Evolutionary conservation across 2,113 vertebrate genomes (phyloP).

Genomic region (Sinocyclocheilus grahami): DNA sequence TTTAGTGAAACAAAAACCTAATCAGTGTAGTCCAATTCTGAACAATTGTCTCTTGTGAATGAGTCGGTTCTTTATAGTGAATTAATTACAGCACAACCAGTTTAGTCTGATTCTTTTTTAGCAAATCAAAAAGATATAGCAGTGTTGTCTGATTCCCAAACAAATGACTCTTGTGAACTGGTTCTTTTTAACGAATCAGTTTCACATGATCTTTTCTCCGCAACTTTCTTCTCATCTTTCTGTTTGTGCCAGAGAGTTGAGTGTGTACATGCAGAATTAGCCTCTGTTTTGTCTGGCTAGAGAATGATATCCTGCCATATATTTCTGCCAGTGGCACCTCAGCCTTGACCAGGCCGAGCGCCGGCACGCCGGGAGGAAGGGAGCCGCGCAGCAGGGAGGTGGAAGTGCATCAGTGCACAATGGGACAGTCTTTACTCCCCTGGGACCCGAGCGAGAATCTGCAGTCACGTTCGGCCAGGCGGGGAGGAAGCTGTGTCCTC

Average conservation of each 20-base stretch:
- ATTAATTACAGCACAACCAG: no score
- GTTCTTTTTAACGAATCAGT: neutral
- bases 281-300: constrained; percentile 81
- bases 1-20: no score
- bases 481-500: constrained; percentile 48
- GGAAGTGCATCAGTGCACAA: constrained; percentile 74
- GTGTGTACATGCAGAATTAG: constrained; percentile 19
- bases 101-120: no score
- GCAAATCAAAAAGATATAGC: no score
- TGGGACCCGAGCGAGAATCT: constrained; percentile 63
- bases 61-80: no score
- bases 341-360: constrained; percentile 83
- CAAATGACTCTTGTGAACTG: neutral
- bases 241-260: constrained; percentile 17
- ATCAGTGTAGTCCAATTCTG: neutral
- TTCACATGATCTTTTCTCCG: neutral
- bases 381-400: constrained; percentile 70
- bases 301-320: constrained; percentile 79
- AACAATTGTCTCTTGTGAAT: no score
- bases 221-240: neutral
- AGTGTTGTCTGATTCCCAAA: no score
- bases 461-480: constrained; percentile 61
- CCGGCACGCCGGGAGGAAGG: constrained; percentile 81
- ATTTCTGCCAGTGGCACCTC: constrained; percentile 72
- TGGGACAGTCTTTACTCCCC: constrained; percentile 49